Evolutionary conservation across 2,797 vertebrate species (phyloP).

Genomic region (Cuniculus paca): DNA sequence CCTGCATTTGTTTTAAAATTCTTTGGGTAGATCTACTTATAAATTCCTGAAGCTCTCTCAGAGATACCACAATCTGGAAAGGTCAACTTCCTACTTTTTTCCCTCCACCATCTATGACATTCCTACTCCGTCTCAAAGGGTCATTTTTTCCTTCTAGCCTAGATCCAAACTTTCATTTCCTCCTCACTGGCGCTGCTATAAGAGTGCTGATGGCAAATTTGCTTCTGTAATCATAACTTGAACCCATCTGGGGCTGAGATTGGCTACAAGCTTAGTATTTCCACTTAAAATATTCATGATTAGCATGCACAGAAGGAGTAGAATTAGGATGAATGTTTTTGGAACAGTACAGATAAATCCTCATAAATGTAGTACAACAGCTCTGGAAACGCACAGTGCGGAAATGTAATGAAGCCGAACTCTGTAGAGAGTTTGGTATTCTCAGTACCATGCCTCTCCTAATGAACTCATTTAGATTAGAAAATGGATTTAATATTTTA

Average conservation of each 20-base stretch:
- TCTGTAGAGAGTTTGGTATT: conserved; percentile 91
- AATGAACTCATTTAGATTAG: conserved; percentile 94
- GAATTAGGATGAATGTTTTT: conserved; percentile 93
- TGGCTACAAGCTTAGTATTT: conserved; percentile 90
- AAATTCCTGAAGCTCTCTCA: conserved; percentile 38
- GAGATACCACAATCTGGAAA: conserved; percentile 61
- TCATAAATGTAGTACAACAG: conserved; percentile 92
- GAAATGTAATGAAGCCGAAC: conserved; percentile 92
- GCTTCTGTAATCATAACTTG: conserved; percentile 91
- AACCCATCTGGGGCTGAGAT: conserved; percentile 90
- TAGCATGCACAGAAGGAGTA: conserved; percentile 90
- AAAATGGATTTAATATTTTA: conserved; percentile 94
- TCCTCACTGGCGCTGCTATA: conserved; percentile 84
- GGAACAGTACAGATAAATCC: conserved; percentile 92
- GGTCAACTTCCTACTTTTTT: not conserved
- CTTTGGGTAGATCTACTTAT: conserved; percentile 49
- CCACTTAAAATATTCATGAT: conserved; percentile 91
- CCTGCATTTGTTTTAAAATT: conserved; percentile 56
- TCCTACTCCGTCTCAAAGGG: conserved; percentile 68
- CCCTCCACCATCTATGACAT: not conserved
- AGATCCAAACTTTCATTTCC: conserved; percentile 83
- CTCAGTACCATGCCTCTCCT: conserved; percentile 90
- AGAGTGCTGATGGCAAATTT: conserved; percentile 89
- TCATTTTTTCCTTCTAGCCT: not conserved
- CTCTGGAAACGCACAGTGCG: conserved; percentile 89